Conservation (phyloP, 2,888 invertebrate species). For the Arctia plantaginis region DNA sequence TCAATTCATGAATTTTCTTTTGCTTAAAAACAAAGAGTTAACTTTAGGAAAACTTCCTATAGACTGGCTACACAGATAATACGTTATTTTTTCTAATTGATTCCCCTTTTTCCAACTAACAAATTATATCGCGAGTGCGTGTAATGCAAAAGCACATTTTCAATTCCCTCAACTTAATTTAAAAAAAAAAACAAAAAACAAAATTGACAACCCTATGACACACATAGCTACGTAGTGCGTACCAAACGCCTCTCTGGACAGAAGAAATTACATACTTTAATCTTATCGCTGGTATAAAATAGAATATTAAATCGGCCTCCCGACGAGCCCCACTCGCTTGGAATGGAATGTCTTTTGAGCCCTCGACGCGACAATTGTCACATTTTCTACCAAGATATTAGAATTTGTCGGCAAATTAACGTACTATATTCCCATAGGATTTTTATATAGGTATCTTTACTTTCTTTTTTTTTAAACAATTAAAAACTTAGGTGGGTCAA, state of each 20-base stretch:
- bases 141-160: neutral
- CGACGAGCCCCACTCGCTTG: slow-evolving; percentile 50
- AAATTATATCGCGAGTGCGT: neutral
- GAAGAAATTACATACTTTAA: slow-evolving; percentile 87
- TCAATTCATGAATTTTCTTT: neutral
- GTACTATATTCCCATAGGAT: neutral
- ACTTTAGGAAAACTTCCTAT: too few species aligned
- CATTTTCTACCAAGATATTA: slow-evolving; percentile 20
- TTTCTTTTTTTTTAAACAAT: neutral
- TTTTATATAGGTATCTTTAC: neutral
- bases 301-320: slow-evolving; percentile 84
- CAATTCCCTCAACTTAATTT: neutral
- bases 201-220: slow-evolving; percentile 65
- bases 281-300: slow-evolving; percentile 84
- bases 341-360: slow-evolving; percentile 60
- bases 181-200: neutral
- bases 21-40: neutral
- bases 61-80: neutral
- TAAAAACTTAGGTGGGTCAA: neutral
- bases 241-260: slow-evolving; percentile 74
- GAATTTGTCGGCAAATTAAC: neutral
- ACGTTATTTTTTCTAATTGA: neutral
- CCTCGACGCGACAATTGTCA: slow-evolving; percentile 24
- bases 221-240: slow-evolving; percentile 58
- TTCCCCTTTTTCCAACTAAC: neutral